phyloP scores from a whole-genome alignment of 1,140 invertebrate genomes.

The Sycophila sp. region DNA sequence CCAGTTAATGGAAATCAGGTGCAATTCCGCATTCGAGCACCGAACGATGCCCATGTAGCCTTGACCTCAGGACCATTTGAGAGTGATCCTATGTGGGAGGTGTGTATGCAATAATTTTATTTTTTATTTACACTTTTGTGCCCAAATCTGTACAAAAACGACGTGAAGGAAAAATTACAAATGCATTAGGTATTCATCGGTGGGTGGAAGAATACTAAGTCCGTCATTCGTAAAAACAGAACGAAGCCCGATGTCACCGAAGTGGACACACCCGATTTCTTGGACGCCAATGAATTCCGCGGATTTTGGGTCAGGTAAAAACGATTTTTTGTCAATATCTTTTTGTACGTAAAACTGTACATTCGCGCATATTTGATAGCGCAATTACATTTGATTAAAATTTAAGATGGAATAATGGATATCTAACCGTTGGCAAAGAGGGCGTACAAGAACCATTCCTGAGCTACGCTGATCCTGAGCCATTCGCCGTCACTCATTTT shows the following conservation, averaged over 20 bases:
- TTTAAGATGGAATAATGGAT: constrained; percentile 74
- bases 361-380: background rate
- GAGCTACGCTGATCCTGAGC: constrained; percentile 75
- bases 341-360: no score
- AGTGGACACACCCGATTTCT: constrained; percentile 75
- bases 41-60: constrained; percentile 84
- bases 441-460: constrained; percentile 77
- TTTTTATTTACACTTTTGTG: background rate
- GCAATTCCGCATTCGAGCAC: constrained; percentile 78
- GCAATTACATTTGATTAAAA: background rate
- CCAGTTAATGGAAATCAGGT: constrained; percentile 74
- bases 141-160: background rate
- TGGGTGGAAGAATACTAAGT: constrained; percentile 85
- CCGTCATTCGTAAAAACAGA: constrained; percentile 82
- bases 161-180: no score
- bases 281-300: constrained; percentile 76
- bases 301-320: constrained; percentile 80
- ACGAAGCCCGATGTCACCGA: constrained; percentile 81
- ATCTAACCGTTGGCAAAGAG: constrained; percentile 74
- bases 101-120: constrained; percentile 48
- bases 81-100: constrained; percentile 79
- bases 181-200: constrained; percentile 77
- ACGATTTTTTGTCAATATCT: background rate
- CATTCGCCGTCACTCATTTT: constrained; percentile 76
- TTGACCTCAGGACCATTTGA: constrained; percentile 74